These are phyloP conservation scores for Heliconius aoede DNA, from an alignment of 2,888 invertebrate genomes.

Conservation along the genomic window DNA sequence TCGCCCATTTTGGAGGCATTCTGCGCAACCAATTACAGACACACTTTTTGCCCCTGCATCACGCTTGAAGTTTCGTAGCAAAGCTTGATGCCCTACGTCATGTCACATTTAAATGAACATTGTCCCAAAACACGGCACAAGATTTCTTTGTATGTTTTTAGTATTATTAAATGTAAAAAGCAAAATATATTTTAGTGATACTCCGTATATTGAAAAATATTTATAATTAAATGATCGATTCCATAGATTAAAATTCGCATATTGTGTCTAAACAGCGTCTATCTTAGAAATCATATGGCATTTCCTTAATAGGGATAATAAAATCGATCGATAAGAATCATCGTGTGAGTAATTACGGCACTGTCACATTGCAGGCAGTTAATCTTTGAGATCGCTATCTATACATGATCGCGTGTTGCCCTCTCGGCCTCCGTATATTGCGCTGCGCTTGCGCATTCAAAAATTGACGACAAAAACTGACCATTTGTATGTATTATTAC, in stretches of 20 bases:
- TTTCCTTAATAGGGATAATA: conserved; percentile 57
- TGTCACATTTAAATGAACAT: not conserved
- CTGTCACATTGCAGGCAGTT: conserved; percentile 73
- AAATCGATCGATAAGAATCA: conserved; percentile 71
- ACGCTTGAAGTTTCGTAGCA: no score
- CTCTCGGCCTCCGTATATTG: conserved; percentile 54
- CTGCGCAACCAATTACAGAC: no score
- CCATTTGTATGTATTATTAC: conserved; percentile 57
- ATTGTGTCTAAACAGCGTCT: conserved; percentile 46
- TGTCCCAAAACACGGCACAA: no score
- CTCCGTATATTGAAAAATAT: not conserved
- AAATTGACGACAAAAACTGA: conserved; percentile 55
- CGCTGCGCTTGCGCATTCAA: conserved; percentile 52
- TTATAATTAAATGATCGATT: not conserved
- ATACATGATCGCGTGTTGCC: conserved; percentile 73
- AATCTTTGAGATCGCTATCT: conserved; percentile 78
- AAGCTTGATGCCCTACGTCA: no score
- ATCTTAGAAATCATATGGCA: conserved; percentile 46
- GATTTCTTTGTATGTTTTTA: no score
- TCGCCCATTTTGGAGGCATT: no score
- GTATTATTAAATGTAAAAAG: not conserved
- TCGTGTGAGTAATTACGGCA: conserved; percentile 76
- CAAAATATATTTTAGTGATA: no score
- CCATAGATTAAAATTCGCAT: conserved; percentile 30
- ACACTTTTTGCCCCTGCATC: no score